Percentiles rank a stretch among this genome's conserved stretches.
Conservation (phyloP, 2,797 vertebrate species). For the Coilia nasus region DNA sequence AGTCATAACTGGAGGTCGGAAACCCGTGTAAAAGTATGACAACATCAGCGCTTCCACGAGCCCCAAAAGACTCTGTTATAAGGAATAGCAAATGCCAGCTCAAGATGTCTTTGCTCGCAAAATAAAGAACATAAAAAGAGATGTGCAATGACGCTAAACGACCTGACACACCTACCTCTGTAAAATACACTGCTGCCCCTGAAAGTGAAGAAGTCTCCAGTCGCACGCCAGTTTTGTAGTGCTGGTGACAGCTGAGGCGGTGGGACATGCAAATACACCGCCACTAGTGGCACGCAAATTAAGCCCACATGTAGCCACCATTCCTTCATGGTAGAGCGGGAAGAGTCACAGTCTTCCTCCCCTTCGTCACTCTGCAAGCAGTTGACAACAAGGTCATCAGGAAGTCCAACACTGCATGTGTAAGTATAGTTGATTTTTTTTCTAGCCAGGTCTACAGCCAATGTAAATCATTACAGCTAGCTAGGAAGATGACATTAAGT, state of each 20-base stretch:
- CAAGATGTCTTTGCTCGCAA: not conserved
- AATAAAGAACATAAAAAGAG: not conserved
- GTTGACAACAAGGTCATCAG: not conserved
- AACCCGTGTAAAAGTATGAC: conserved; percentile 90
- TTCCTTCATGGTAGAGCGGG: conserved; percentile 83
- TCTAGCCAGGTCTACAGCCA: not conserved
- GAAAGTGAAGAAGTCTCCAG: conserved; percentile 83
- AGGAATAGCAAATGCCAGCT: too few relatives aligned
- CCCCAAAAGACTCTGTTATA: conserved; percentile 81
- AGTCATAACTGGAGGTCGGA: conserved; percentile 94
- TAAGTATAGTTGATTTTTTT: not conserved
- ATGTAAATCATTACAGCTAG: not conserved
- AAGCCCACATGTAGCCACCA: conserved; percentile 92
- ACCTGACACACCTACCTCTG: conserved; percentile 73
- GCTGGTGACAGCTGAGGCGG: conserved; percentile 85
- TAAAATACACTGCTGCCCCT: conserved; percentile 86
- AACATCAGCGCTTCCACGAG: conserved; percentile 86
- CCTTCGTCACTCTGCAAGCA: conserved; percentile 22
- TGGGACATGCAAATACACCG: conserved; percentile 90
- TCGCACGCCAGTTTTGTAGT: conserved; percentile 83
- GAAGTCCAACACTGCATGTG: not conserved
- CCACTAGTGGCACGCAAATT: conserved; percentile 84
- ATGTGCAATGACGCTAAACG: not conserved
- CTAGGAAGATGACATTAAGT: not conserved
- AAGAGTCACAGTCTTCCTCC: conserved; percentile 32